These are phyloP conservation scores for Andrena cerasifolii DNA, from an alignment of 1,140 invertebrate species.

Conservation along the genomic window DNA sequence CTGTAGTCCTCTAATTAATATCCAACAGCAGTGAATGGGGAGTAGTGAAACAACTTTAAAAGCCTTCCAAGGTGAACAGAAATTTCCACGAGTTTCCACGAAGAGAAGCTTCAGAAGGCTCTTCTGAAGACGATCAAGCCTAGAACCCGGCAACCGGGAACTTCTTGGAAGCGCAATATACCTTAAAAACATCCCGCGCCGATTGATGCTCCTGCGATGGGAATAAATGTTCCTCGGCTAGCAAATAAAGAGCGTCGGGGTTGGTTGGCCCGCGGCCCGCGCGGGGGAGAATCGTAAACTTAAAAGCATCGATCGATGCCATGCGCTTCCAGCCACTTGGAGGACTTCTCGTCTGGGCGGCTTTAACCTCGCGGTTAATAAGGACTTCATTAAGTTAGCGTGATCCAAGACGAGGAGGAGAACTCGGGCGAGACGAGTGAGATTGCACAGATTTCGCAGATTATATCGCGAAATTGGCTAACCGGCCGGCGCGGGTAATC, in stretches of 20 bases:
- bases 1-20: neutral
- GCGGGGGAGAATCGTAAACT: conserved; percentile 29
- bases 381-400: conserved; percentile 70
- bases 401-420: conserved; percentile 55
- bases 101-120: neutral
- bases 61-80: neutral
- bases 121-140: conserved; percentile 2
- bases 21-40: neutral
- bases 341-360: conserved; percentile 34
- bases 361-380: conserved; percentile 68
- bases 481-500: conserved; percentile 42
- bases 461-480: conserved; percentile 76
- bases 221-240: conserved; percentile 32
- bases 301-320: conserved; percentile 52
- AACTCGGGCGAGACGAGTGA: conserved; percentile 57
- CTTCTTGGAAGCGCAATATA: conserved; percentile 9
- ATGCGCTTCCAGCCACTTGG: conserved; percentile 19
- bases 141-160: neutral
- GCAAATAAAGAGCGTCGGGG: conserved; percentile 22
- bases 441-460: conserved; percentile 69
- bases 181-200: conserved; percentile 15
- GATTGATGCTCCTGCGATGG: neutral
- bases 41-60: neutral
- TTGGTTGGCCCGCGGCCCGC: neutral
- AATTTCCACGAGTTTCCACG: neutral